A percentile compares a stretch with the other conserved stretches of the same genome.
Evolutionary conservation across 2,113 vertebrate species (phyloP).

Genomic region (Rallus limicola): DNA sequence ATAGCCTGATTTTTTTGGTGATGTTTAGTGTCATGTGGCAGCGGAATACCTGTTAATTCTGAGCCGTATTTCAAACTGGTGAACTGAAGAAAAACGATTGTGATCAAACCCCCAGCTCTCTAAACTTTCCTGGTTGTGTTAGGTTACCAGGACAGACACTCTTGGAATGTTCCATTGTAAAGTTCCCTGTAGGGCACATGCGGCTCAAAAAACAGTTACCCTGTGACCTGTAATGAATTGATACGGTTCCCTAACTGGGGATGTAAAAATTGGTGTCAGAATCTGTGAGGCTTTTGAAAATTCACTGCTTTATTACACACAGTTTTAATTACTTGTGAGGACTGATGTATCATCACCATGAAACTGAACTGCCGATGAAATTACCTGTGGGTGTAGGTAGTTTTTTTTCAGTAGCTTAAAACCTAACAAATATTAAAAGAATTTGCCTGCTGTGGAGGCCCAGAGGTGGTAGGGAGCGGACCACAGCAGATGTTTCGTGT

Average conservation of each 20-base stretch:
- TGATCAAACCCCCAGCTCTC: background rate
- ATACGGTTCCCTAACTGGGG: background rate
- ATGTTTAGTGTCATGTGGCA: background rate
- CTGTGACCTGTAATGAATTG: background rate
- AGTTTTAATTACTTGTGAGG: background rate
- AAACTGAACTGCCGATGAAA: slow-evolving; percentile 7
- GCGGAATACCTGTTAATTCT: background rate
- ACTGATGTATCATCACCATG: background rate
- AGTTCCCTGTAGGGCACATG: background rate
- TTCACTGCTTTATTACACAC: background rate
- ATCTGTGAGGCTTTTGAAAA: background rate
- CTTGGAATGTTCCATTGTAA: background rate
- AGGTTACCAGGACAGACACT: background rate
- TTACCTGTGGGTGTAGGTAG: background rate
- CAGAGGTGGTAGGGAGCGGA: background rate
- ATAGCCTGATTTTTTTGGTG: background rate
- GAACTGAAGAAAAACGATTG: background rate
- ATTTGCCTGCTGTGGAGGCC: background rate
- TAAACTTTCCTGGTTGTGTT: background rate
- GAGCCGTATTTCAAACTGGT: background rate
- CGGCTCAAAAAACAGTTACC: background rate
- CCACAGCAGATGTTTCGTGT: background rate
- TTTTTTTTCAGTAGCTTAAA: background rate
- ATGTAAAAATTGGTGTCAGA: background rate
- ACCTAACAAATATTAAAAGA: background rate